Conservation (phyloP, 2,888 invertebrate species). For the Rhynchonema sp. region DNA sequence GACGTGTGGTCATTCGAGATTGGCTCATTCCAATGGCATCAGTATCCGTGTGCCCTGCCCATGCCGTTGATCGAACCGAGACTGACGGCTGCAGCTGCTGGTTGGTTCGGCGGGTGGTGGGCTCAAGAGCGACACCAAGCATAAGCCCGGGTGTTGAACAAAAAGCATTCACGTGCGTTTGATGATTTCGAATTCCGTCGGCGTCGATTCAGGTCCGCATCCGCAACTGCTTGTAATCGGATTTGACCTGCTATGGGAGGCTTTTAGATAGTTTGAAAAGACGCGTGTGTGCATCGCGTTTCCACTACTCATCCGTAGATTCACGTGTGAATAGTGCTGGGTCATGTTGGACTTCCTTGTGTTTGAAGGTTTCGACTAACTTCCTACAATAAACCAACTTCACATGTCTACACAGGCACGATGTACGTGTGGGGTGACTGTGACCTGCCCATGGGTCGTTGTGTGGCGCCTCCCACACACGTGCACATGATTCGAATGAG, state of each 20-base stretch:
- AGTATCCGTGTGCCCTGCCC: neutral
- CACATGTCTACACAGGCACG: constrained; percentile 11
- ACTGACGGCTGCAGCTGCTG: constrained; percentile 20
- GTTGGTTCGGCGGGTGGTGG: too few relatives aligned
- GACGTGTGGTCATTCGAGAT: constrained; percentile 1
- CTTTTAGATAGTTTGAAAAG: too few relatives aligned
- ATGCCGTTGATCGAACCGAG: constrained; percentile 24
- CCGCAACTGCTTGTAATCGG: too few relatives aligned
- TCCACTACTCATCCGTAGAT: too few relatives aligned
- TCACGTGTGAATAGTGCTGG: too few relatives aligned
- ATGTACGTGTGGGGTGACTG: constrained; percentile 25
- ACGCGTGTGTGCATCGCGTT: too few relatives aligned
- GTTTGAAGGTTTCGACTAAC: neutral
- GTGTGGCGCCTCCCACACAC: constrained; percentile 1
- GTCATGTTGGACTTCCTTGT: neutral
- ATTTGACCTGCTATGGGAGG: too few relatives aligned
- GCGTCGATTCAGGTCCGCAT: too few relatives aligned
- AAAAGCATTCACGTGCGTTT: neutral
- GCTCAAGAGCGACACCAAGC: too few relatives aligned
- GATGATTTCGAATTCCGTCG: too few relatives aligned
- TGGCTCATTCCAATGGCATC: neutral
- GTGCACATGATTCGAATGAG: neutral
- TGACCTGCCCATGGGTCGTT: constrained; percentile 10
- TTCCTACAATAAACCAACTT: neutral
- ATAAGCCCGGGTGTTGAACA: neutral